phyloP scores from a whole-genome alignment of 2,113 vertebrate species.

The Oreochromis tanganicae region DNA sequence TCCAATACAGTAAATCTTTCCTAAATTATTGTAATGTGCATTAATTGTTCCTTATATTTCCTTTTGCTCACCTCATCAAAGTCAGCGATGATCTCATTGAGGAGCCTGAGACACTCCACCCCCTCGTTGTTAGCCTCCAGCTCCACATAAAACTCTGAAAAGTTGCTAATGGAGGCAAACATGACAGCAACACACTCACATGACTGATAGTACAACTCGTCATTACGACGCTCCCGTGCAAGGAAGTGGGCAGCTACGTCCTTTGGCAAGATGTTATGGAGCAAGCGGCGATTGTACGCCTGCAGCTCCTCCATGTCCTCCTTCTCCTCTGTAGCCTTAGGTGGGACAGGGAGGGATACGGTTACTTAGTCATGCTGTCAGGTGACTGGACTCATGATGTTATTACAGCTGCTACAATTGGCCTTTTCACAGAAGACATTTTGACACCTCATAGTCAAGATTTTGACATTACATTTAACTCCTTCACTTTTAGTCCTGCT shows the following conservation, averaged over 20 bases:
- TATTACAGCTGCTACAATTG: background rate
- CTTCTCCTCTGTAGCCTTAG: conserved; percentile 95
- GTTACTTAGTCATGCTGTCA: background rate
- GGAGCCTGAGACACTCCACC: conserved; percentile 91
- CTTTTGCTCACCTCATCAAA: conserved; percentile 85
- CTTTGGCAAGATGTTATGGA: conserved; percentile 97
- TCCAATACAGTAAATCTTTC: background rate
- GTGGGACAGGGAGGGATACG: background rate
- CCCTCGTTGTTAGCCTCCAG: conserved; percentile 98
- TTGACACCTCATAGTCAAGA: background rate
- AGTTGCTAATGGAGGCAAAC: conserved; percentile 99
- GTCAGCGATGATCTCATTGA: conserved; percentile 97
- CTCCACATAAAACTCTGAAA: conserved; percentile 97
- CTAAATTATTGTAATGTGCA: background rate
- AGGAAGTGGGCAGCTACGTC: conserved; percentile 95
- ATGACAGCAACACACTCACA: conserved; percentile 97
- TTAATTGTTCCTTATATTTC: background rate
- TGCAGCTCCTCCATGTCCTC: conserved; percentile 99
- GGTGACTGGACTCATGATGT: background rate
- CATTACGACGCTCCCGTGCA: conserved; percentile 86
- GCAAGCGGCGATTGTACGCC: conserved; percentile 91
- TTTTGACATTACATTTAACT: background rate
- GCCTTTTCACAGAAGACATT: background rate
- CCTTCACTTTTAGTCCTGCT: background rate
- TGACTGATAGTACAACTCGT: conserved; percentile 96